These are phyloP conservation scores for Acanthosepion lycidas DNA, from an alignment of 2,888 invertebrate species.

Conservation along the genomic window DNA sequence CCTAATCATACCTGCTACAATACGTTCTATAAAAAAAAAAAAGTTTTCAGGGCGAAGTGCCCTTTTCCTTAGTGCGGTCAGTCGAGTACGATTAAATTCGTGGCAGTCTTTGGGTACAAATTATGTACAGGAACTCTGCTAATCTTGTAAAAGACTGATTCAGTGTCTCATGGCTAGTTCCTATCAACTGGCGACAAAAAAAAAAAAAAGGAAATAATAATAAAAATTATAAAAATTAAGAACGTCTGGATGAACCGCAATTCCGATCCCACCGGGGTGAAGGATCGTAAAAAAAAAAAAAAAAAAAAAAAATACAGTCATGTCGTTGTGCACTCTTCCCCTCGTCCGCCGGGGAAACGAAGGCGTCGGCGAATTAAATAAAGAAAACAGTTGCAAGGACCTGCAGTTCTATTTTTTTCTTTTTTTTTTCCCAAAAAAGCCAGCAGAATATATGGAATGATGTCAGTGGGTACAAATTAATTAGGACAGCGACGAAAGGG, in stretches of 20 bases:
- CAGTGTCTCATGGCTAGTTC: no score
- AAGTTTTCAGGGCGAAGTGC: no score
- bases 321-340: neutral
- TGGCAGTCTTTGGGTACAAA: no score
- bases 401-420: neutral
- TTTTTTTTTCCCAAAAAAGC: neutral
- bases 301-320: neutral
- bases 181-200: no score
- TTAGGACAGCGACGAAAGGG: neutral
- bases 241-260: neutral
- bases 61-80: no score
- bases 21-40: no score
- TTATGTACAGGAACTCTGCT: no score
- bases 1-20: no score
- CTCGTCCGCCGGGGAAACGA: neutral
- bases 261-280: neutral
- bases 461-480: constrained; percentile 9
- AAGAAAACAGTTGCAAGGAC: neutral
- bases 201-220: no score
- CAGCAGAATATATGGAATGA: neutral
- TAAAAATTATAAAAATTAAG: neutral
- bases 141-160: no score
- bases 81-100: no score
- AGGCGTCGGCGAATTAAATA: neutral
- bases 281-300: neutral